Evolutionary conservation across 2,888 invertebrate species (phyloP).

Genomic region (Dichetophora obliterata): DNA sequence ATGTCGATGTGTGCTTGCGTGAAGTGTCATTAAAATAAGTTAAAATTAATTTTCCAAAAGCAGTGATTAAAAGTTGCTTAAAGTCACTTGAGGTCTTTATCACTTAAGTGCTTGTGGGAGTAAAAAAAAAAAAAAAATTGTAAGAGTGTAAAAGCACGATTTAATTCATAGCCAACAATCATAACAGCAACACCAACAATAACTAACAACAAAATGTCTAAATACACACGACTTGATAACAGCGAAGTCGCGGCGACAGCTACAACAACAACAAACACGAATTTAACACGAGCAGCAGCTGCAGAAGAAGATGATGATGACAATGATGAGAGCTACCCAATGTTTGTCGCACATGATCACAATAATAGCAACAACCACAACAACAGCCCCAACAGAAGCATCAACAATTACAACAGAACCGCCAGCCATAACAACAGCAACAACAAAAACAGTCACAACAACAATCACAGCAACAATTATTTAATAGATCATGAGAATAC

Average conservation of each 20-base stretch:
- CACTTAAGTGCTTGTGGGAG: neutral
- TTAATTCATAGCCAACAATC: slow-evolving; percentile 35
- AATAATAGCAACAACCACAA: slow-evolving; percentile 30
- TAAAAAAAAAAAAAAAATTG: neutral
- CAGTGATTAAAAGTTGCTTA: neutral
- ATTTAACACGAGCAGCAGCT: slow-evolving; percentile 4
- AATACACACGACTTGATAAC: slow-evolving; percentile 37
- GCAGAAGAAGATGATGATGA: slow-evolving; percentile 18
- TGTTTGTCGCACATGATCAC: slow-evolving; percentile 23
- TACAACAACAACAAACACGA: slow-evolving; percentile 2
- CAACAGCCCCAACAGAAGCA: slow-evolving; percentile 42
- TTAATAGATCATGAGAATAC: slow-evolving; percentile 55
- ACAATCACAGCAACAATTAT: slow-evolving; percentile 34
- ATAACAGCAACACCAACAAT: slow-evolving; percentile 43
- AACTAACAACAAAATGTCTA: slow-evolving; percentile 29
- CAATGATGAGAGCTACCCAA: slow-evolving; percentile 25
- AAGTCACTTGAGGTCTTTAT: neutral
- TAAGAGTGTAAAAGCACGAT: neutral
- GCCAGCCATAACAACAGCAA: slow-evolving; percentile 29
- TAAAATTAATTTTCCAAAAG: neutral
- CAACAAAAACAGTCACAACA: slow-evolving; percentile 44
- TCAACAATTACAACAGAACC: slow-evolving; percentile 38
- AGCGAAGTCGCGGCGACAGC: neutral
- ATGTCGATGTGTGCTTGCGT: neutral
- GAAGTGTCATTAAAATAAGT: neutral